These are phyloP conservation scores for Campoletis raptor DNA, from an alignment of 2,888 invertebrate genomes.

Conservation along the genomic window DNA sequence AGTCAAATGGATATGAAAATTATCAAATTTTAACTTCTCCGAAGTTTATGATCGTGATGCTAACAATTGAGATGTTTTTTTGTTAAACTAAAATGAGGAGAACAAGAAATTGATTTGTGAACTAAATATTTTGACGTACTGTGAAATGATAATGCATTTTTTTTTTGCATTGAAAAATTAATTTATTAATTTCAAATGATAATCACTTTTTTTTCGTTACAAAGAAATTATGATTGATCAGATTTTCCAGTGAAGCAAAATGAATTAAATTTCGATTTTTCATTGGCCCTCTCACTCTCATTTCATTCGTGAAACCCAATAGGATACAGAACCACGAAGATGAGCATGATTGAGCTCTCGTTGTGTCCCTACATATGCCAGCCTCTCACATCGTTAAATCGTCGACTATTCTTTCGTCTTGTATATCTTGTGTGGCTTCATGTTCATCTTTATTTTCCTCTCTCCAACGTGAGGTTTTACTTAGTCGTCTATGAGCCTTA, in stretches of 20 bases:
- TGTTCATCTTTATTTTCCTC: conserved; percentile 17
- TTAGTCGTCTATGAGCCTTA: conserved; percentile 13
- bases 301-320: neutral
- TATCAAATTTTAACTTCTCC: conserved; percentile 33
- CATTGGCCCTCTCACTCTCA: conserved; percentile 4
- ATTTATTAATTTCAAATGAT: neutral
- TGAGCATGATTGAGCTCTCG: conserved; percentile 18
- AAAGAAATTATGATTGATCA: neutral
- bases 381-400: neutral
- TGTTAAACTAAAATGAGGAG: neutral
- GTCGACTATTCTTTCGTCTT: conserved; percentile 2
- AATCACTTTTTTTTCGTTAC: neutral
- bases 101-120: neutral
- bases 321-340: conserved; percentile 1
- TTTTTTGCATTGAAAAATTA: neutral
- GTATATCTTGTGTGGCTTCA: neutral
- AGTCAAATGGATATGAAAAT: conserved; percentile 14
- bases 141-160: neutral
- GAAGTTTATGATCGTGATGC: neutral
- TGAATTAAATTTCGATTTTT: neutral
- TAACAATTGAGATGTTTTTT: neutral
- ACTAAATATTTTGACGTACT: neutral
- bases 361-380: neutral
- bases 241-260: neutral
- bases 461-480: conserved; percentile 39